Evolutionary conservation across 1,140 invertebrate species (phyloP), one percentile per base, ranked within the genome.

Genomic region (Pantala flavescens): DNA sequence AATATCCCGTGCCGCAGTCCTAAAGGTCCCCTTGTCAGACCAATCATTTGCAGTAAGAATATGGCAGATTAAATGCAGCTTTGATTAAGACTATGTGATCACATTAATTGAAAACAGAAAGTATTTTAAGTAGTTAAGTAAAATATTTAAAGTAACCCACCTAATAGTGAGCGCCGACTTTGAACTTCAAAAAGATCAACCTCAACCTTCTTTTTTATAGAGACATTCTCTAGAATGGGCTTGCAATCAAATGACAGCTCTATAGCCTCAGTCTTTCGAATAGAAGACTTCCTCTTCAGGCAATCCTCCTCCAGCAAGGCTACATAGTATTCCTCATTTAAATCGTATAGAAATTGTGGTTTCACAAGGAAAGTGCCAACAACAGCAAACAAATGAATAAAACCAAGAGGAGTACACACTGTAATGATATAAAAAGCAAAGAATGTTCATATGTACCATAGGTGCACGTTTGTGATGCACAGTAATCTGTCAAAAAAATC

Each of bases 341-440:
- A 86, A 82, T 97, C 93, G 75, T 91, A 87, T 24, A 97, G 84
- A 84, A 97, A 95, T 84, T 95, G 91, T 9, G 96, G 95, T 82
- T 97, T 96, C 24, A 95, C 91, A 42, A 98, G 87, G 78, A 96
- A 90, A 76, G 93, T 89, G 72, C 94, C 93, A 23, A 97, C 90
- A 21, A 98, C 91, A 74, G 93, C 93, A 82, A 98, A 98, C 73
- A 98, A 84, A 76, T 90, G 87, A 49, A 94, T 92, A 84, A 98
- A 97, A 71, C 97, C 97, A 73, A 96, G 83, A 0, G 96, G 97
- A 43, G 96, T 98, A 81, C 95, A 97, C 71, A 98, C 94, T 96
- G 84, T 36, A 85, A 85, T 78, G 75, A 78, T 74, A 49, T 72
- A 76, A 43, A 36, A 36, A 36, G 28, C 28, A n/a, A n/a, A n/a